Conservation (phyloP, 92 coral and sea anemone species). For the Porites rus region DNA sequence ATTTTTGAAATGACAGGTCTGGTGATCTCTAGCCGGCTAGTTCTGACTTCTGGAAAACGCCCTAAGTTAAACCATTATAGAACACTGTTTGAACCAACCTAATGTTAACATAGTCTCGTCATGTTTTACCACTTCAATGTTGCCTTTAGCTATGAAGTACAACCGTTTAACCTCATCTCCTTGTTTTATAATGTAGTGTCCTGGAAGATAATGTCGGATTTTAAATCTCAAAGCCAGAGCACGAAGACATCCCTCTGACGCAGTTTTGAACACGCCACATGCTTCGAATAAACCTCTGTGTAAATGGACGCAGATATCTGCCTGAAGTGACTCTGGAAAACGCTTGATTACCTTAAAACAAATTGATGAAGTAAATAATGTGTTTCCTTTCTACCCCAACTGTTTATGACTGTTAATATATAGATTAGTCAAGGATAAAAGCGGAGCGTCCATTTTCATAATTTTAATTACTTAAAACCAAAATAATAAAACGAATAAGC, state of each 20-base stretch:
- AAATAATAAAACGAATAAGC: too few relatives aligned
- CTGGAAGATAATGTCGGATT: constrained; percentile 88
- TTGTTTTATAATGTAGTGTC: constrained; percentile 91
- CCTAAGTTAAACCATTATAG: background rate
- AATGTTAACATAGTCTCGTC: constrained; percentile 76
- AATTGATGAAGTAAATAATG: background rate
- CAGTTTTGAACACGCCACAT: constrained; percentile 84
- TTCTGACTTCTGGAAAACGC: too few relatives aligned
- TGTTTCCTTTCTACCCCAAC: too few relatives aligned
- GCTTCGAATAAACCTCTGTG: constrained; percentile 81
- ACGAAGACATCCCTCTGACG: constrained; percentile 90
- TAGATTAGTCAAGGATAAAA: too few relatives aligned
- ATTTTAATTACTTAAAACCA: too few relatives aligned
- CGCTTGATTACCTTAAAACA: constrained; percentile 78
- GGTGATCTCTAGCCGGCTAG: too few relatives aligned
- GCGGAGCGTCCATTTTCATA: too few relatives aligned
- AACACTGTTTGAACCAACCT: constrained; percentile 55
- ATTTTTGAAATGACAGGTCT: too few relatives aligned
- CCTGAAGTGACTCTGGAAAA: constrained; percentile 94
- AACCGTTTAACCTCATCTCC: constrained; percentile 93
- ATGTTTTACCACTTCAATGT: constrained; percentile 82
- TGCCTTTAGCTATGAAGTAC: constrained; percentile 91
- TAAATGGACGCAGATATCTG: constrained; percentile 92
- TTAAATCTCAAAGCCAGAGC: constrained; percentile 91
- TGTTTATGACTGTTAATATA: too few relatives aligned